phyloP scores from a whole-genome alignment of 2,888 invertebrate genomes.

The Anthrax anthrax region DNA sequence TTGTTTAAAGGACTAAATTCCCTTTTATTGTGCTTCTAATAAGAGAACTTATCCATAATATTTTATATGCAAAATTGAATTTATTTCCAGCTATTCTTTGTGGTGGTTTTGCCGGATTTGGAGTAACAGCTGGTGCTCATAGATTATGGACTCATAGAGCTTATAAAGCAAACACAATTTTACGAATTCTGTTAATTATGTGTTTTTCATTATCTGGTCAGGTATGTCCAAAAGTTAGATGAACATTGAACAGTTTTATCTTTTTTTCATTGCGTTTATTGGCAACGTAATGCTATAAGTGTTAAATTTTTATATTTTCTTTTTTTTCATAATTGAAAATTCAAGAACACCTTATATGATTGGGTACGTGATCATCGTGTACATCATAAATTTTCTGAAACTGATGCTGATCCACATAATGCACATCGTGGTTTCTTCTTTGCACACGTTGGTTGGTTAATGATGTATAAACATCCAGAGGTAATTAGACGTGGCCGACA shows the following conservation, averaged over 20 bases:
- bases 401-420: conserved; percentile 71
- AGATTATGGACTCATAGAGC: conserved; percentile 53
- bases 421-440: conserved; percentile 77
- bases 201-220: conserved; percentile 52
- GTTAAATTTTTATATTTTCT: too few relatives aligned
- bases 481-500: conserved; percentile 60
- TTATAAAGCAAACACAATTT: conserved; percentile 47
- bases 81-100: conserved; percentile 37
- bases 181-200: conserved; percentile 43
- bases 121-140: conserved; percentile 56
- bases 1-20: too few relatives aligned
- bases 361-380: conserved; percentile 73
- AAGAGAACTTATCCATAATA: too few relatives aligned
- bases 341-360: conserved; percentile 72
- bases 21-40: too few relatives aligned
- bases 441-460: conserved; percentile 85
- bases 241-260: background rate
- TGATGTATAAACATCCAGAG: conserved; percentile 77
- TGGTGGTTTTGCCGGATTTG: conserved; percentile 46
- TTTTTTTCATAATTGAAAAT: background rate
- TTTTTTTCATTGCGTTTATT: background rate
- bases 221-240: conserved; percentile 36
- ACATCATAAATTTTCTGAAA: conserved; percentile 72
- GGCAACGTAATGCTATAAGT: too few relatives aligned
- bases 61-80: too few relatives aligned